These are phyloP conservation scores for Vanessa tameamea DNA, from an alignment of 1,140 invertebrate genomes.

Conservation along the genomic window DNA sequence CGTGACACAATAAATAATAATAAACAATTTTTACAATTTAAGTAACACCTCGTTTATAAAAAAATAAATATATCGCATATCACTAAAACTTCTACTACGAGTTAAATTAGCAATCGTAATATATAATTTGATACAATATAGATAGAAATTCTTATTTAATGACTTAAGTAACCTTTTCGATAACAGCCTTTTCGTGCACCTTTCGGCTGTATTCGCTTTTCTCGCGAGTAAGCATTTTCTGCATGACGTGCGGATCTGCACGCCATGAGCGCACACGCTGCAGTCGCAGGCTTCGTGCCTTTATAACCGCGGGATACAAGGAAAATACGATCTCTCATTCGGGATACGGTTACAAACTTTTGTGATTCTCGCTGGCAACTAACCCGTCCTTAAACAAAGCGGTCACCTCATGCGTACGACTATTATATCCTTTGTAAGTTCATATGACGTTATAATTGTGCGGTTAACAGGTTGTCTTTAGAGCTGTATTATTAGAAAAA, in stretches of 20 bases:
- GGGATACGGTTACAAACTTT: background rate
- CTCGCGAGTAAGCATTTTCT: conserved; percentile 49
- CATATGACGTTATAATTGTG: conserved; percentile 1
- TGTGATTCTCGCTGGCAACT: conserved; percentile 1
- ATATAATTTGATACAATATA: background rate
- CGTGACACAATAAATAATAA: no score
- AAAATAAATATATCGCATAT: no score
- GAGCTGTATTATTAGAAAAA: no score
- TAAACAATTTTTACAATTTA: no score
- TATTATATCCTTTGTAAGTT: conserved; percentile 3
- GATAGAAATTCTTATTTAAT: background rate
- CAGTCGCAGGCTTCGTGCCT: conserved; percentile 5
- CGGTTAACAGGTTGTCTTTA: background rate
- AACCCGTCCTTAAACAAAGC: conserved; percentile 13
- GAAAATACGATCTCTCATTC: background rate
- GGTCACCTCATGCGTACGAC: conserved; percentile 8
- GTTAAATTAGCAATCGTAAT: no score
- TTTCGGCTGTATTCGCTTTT: conserved; percentile 54
- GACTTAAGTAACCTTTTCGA: conserved; percentile 53
- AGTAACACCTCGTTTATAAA: no score
- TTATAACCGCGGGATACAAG: conserved; percentile 16
- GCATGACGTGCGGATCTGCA: conserved; percentile 9
- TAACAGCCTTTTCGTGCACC: conserved; percentile 54
- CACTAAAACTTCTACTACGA: background rate
- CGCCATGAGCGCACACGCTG: conserved; percentile 2